Conservation (phyloP, 2,797 vertebrate genomes). For the Hippopotamyrus pictus region DNA sequence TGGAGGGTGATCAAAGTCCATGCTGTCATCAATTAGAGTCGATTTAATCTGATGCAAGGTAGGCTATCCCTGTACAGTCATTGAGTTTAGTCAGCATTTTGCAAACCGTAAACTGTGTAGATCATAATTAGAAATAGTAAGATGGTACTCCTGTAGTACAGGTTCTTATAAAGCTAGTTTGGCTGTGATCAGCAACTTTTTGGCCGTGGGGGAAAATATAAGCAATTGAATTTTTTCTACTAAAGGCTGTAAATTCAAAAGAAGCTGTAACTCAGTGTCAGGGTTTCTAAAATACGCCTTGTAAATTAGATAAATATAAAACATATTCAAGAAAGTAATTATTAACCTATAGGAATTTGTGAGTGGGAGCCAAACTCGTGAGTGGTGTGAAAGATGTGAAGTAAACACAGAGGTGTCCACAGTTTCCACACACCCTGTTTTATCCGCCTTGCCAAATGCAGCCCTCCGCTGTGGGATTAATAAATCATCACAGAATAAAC, state of each 20-base stretch:
- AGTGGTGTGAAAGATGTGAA: background rate
- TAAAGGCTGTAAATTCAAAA: background rate
- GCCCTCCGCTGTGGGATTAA: background rate
- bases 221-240: background rate
- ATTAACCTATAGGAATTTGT: background rate
- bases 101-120: background rate
- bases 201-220: background rate
- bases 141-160: background rate
- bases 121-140: background rate
- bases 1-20: background rate
- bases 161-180: background rate
- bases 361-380: background rate
- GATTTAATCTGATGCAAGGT: background rate
- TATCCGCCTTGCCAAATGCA: background rate
- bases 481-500: slow-evolving; percentile 1
- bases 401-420: background rate
- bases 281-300: background rate
- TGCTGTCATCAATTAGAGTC: background rate
- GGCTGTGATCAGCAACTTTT: background rate
- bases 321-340: background rate
- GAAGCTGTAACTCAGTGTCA: background rate
- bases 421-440: background rate
- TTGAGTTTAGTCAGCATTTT: background rate
- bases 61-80: background rate
- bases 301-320: background rate